Base-by-base conservation (phyloP, 2,113 vertebrate species). In the Dipodomys ordii region DNA sequence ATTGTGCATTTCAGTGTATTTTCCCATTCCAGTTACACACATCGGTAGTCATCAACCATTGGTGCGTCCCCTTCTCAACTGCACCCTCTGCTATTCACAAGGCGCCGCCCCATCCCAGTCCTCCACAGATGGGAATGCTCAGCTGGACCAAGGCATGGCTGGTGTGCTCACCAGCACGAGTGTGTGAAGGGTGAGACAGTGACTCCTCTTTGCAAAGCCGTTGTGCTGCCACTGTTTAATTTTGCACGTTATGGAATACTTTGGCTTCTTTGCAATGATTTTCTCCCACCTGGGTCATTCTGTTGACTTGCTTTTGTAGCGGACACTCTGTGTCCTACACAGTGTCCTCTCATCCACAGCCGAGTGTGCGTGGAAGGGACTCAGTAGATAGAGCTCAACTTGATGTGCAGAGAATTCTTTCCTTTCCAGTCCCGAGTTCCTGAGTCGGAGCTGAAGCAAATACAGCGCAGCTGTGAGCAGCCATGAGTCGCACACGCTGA, bases 401-500 rank as follows among this genome's bases (percentile, higher is more conserved):
- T 49, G 49, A 12, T 49, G 12, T 49, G 49, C 49, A 49, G 49
- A 49, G 49, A 49, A 49, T 12, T 49, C 44, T 19, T 1, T 35
- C 20, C 57, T 69, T 28, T 64, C 18, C n/a, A n/a, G 49, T 53
- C 16, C 25, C 74, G 11, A 7, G 69, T 27, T 83, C 67, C 72
- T 5, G 13, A 73, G 46, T 49, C 57, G 1, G 10, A 68, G 35
- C 44, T 35, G 49, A 57, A 82, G 69, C 30, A 82, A 16, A 79
- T 19, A 27, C 10, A 32, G 49, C 25, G 57, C 32, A 12, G 71
- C 16, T 18, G 1, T 39, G 39, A 39, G 39, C 39, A 39, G 39
- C 28, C 39, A 9, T 0, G 3, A 25, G 32, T 67, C 25, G 71
- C 44, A 3, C 3, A 0, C 2, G 72, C 64, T 67, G 13, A 23